Conservation (phyloP, 2,113 vertebrate species). For the Tautogolabrus adspersus region DNA sequence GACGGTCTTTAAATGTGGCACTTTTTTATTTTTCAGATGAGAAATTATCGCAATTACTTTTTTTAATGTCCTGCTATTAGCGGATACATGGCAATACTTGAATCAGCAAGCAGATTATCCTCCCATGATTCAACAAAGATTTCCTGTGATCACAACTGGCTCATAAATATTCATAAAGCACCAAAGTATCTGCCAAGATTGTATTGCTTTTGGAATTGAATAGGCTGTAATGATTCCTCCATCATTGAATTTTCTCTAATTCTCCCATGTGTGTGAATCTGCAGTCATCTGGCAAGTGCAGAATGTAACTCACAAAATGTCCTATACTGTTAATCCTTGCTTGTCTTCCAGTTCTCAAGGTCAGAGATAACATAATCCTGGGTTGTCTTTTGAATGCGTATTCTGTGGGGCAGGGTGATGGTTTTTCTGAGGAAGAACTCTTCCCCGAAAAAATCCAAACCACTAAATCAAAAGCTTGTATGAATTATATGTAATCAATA, state of each 20-base stretch:
- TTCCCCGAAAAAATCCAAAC: slow-evolving; percentile 7
- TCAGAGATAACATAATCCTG: slow-evolving; percentile 47
- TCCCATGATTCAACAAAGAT: slow-evolving; percentile 66
- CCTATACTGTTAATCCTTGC: slow-evolving; percentile 45
- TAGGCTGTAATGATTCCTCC: slow-evolving; percentile 66
- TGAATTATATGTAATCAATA: slow-evolving; percentile 2
- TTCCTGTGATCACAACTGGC: slow-evolving; percentile 67
- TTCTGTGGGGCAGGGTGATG: not conserved
- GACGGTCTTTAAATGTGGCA: slow-evolving; percentile 58
- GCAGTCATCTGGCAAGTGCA: slow-evolving; percentile 53
- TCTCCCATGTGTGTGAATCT: slow-evolving; percentile 49
- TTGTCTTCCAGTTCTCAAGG: slow-evolving; percentile 49
- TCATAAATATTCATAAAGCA: slow-evolving; percentile 75
- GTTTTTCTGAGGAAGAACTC: slow-evolving; percentile 20
- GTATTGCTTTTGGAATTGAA: slow-evolving; percentile 73
- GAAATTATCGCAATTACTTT: slow-evolving; percentile 68
- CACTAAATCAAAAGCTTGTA: not conserved
- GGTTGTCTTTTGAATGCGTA: slow-evolving; percentile 23
- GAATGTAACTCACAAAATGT: slow-evolving; percentile 47
- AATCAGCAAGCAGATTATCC: slow-evolving; percentile 71
- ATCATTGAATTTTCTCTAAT: slow-evolving; percentile 63
- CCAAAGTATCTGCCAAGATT: slow-evolving; percentile 64
- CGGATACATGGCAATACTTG: slow-evolving; percentile 65
- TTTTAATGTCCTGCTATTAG: slow-evolving; percentile 59
- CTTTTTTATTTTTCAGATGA: slow-evolving; percentile 59